Conservation (phyloP, 2,888 invertebrate species). For the Mesodorylaimus sp. region DNA sequence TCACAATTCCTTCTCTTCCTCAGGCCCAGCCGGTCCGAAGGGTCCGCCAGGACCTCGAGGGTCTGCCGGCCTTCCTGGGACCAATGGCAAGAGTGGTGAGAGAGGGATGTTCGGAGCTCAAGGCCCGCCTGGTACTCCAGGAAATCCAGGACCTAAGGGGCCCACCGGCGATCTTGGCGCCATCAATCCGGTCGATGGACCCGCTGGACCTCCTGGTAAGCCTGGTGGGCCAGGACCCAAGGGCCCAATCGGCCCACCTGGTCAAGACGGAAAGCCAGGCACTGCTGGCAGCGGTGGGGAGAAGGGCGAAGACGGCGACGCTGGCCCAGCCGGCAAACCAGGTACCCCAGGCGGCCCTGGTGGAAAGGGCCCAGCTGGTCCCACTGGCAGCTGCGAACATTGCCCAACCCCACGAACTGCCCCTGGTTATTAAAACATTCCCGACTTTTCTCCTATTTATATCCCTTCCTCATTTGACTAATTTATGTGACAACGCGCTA, state of each 20-base stretch:
- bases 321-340: not conserved
- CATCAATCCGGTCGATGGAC: not conserved
- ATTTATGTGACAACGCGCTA: too few species aligned
- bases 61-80: constrained; percentile 13
- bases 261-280: constrained; percentile 8
- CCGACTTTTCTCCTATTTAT: too few species aligned
- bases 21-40: constrained; percentile 12
- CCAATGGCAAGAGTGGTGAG: constrained; percentile 11
- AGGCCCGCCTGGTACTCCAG: constrained; percentile 11
- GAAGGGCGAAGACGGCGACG: constrained; percentile 1
- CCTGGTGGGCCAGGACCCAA: too few species aligned
- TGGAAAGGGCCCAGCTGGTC: constrained; percentile 1
- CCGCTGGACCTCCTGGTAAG: not conserved
- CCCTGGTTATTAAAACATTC: too few species aligned
- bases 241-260: too few species aligned
- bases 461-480: too few species aligned
- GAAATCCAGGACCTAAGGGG: constrained; percentile 10
- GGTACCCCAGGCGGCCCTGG: constrained; percentile 5
- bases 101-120: constrained; percentile 10
- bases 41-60: constrained; percentile 15
- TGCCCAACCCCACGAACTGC: too few species aligned
- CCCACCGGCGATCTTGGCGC: constrained; percentile 7
- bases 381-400: too few species aligned
- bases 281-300: constrained; percentile 8
- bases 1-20: too few species aligned